Conservation (phyloP, 1,140 invertebrate species). For the Drosophila ananassae region DNA sequence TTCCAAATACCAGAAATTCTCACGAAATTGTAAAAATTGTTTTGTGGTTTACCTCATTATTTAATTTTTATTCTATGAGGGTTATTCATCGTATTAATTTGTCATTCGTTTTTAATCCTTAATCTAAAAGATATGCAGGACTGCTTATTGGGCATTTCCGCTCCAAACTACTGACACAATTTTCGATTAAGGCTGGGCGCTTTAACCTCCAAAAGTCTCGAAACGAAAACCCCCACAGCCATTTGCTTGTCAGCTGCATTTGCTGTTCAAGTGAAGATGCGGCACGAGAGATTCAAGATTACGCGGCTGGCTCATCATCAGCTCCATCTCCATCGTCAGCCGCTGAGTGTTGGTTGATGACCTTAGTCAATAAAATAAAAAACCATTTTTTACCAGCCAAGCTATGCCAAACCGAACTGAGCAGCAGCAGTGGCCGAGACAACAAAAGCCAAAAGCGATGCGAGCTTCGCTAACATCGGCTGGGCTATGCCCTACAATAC, state of each 20-base stretch:
- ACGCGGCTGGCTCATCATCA: conserved; percentile 39
- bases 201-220: conserved; percentile 52
- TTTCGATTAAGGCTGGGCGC: conserved; percentile 55
- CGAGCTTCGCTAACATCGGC: conserved; percentile 16
- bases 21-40: conserved; percentile 3
- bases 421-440: conserved; percentile 23
- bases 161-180: conserved; percentile 51
- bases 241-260: conserved; percentile 48
- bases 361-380: conserved; percentile 79
- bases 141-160: conserved; percentile 26
- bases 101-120: not conserved
- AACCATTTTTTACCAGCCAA: conserved; percentile 51
- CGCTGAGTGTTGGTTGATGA: conserved; percentile 61
- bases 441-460: conserved; percentile 41
- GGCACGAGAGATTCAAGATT: conserved; percentile 64
- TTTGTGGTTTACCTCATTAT: not conserved
- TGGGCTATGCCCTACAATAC: conserved; percentile 43
- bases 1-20: conserved; percentile 9
- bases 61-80: not conserved
- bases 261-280: conserved; percentile 64
- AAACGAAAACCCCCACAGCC: conserved; percentile 38
- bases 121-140: not conserved
- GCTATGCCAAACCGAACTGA: not conserved
- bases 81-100: not conserved
- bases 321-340: conserved; percentile 15